A percentile compares a stretch with the other conserved stretches of the same genome.
Evolutionary conservation across 2,797 vertebrate genomes (phyloP).

Genomic region (Sebastolobus alascanus): DNA sequence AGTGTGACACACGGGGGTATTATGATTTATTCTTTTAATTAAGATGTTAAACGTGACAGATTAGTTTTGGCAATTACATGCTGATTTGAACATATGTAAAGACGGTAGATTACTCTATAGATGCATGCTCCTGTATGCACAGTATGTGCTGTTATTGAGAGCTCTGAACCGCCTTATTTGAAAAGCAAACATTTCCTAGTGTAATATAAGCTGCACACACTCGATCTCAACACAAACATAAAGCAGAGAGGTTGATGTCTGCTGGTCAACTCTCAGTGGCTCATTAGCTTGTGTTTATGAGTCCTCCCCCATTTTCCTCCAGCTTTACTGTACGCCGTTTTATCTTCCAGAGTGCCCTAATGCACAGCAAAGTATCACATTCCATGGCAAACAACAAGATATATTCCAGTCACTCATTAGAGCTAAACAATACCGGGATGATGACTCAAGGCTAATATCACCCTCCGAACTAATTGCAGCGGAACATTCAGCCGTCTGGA

Average conservation of each 20-base stretch:
- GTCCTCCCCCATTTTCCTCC: conserved; percentile 50
- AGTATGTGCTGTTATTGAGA: conserved; percentile 2
- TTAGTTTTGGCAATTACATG: conserved; percentile 66
- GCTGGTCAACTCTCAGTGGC: conserved; percentile 45
- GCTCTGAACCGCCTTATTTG: not conserved
- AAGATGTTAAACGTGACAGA: conserved; percentile 68
- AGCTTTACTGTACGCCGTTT: conserved; percentile 34
- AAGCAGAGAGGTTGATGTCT: conserved; percentile 39
- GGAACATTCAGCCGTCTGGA: conserved; percentile 43
- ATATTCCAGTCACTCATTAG: conserved; percentile 74
- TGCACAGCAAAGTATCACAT: conserved; percentile 67
- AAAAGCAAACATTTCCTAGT: conserved; percentile 39
- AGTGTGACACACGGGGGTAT: conserved; percentile 47
- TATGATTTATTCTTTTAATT: conserved; percentile 76
- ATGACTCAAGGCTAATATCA: conserved; percentile 61
- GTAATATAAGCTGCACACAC: not conserved
- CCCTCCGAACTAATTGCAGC: conserved; percentile 57
- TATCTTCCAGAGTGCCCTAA: conserved; percentile 52
- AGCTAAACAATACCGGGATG: conserved; percentile 60
- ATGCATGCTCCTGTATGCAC: conserved; percentile 17
- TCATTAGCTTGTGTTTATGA: conserved; percentile 70
- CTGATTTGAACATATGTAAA: conserved; percentile 63
- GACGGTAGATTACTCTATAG: conserved; percentile 19
- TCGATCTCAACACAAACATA: conserved; percentile 30
- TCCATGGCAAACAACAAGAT: conserved; percentile 60